These are phyloP conservation scores for Hemaris fuciformis DNA, from an alignment of 2,888 invertebrate species.

Conservation along the genomic window DNA sequence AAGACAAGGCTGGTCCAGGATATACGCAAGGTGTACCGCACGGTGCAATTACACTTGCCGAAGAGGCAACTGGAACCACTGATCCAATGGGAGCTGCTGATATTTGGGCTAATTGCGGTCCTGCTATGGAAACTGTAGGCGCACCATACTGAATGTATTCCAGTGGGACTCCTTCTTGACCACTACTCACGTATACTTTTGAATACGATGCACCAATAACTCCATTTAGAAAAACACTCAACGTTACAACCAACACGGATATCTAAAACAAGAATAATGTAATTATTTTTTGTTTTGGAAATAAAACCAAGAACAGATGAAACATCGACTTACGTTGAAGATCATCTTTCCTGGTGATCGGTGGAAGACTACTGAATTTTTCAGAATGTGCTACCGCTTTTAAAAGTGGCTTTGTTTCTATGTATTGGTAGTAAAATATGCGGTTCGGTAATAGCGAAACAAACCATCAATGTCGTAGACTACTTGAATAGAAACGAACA, in stretches of 20 bases:
- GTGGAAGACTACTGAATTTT: conserved; percentile 71
- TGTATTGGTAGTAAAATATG: conserved; percentile 60
- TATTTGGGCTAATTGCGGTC: conserved; percentile 47
- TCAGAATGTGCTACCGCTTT: conserved; percentile 61
- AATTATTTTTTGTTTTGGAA: background rate
- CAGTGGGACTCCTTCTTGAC: conserved; percentile 39
- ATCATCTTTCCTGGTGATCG: conserved; percentile 72
- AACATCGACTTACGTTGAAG: conserved; percentile 60
- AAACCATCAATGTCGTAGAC: conserved; percentile 77
- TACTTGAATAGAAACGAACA: conserved; percentile 69
- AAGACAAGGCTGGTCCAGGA: conserved; percentile 40
- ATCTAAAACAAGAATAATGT: conserved; percentile 46
- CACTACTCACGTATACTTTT: conserved; percentile 61
- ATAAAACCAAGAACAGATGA: background rate
- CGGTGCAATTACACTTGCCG: conserved; percentile 44
- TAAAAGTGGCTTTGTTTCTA: conserved; percentile 66
- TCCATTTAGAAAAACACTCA: conserved; percentile 38
- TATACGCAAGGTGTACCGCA: conserved; percentile 63
- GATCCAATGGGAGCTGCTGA: conserved; percentile 43
- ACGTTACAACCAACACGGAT: conserved; percentile 32
- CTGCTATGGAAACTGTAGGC: conserved; percentile 39
- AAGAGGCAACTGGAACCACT: conserved; percentile 38
- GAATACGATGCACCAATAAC: conserved; percentile 54
- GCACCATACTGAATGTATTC: conserved; percentile 57
- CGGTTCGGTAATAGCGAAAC: conserved; percentile 77